Evolutionary conservation across 2,113 vertebrate species (phyloP).

Genomic region (Ailuropoda melanoleuca): DNA sequence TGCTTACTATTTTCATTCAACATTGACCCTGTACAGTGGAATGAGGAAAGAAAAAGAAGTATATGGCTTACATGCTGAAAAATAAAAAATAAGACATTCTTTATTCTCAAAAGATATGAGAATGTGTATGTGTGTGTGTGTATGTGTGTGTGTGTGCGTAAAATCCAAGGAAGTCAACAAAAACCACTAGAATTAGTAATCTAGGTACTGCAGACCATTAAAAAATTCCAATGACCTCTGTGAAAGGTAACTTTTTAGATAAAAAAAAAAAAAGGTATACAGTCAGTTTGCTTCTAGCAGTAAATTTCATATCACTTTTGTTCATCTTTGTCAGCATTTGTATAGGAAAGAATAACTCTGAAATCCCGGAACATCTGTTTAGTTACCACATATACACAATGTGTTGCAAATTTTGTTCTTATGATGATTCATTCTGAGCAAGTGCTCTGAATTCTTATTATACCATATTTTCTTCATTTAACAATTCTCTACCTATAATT

Average conservation of each 20-base stretch:
- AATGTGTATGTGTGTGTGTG: no score
- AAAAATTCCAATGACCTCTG: not conserved
- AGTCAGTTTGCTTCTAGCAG: not conserved
- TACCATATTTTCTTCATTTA: not conserved
- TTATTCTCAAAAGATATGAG: not conserved
- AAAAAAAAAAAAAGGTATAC: not conserved
- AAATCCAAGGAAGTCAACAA: not conserved
- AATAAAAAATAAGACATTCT: not conserved
- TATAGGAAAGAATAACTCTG: not conserved
- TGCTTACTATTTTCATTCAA: not conserved
- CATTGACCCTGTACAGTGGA: not conserved
- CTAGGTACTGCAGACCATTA: not conserved
- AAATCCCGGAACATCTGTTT: not conserved
- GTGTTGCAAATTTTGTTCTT: not conserved
- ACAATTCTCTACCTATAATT: not conserved
- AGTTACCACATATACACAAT: not conserved
- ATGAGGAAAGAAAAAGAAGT: not conserved
- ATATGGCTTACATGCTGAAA: not conserved
- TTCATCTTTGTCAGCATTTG: not conserved
- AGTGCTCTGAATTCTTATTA: not conserved
- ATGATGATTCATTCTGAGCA: not conserved
- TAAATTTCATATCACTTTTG: not conserved
- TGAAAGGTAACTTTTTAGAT: not conserved
- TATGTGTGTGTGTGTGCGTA: not conserved
- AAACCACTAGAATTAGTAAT: not conserved